Conservation (phyloP, 2,113 vertebrate genomes). For the Orycteropus afer region DNA sequence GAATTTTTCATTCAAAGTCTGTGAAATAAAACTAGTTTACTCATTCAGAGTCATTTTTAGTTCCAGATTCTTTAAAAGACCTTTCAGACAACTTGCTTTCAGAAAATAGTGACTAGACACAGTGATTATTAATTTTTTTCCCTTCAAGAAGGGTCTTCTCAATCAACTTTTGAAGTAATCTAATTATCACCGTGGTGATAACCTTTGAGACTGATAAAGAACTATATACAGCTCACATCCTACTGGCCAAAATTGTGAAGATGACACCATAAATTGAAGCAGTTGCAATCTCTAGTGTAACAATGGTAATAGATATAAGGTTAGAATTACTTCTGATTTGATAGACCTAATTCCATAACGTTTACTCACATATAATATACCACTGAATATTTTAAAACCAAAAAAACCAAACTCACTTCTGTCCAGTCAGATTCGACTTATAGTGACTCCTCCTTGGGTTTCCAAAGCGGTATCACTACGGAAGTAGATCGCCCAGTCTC, state of each 20-base stretch:
- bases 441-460: no score
- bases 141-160: neutral
- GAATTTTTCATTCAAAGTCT: constrained; percentile 36
- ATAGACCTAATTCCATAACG: neutral
- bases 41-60: constrained; percentile 42
- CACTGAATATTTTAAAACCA: neutral
- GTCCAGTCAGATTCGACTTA: no score
- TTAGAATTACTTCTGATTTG: neutral
- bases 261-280: neutral
- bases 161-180: constrained; percentile 26
- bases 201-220: neutral
- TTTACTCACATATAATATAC: neutral
- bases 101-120: neutral
- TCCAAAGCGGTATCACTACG: no score
- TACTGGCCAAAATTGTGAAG: neutral
- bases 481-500: no score
- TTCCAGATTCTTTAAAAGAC: constrained; percentile 40
- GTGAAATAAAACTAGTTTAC: constrained; percentile 21
- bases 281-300: neutral
- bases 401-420: no score
- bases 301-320: neutral
- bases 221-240: neutral
- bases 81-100: neutral
- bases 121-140: constrained; percentile 1
- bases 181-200: neutral